Percentiles rank a stretch among this genome's conserved stretches.
Evolutionary conservation across 2,113 vertebrate genomes (phyloP).

Genomic region (Anseranas semipalmata): DNA sequence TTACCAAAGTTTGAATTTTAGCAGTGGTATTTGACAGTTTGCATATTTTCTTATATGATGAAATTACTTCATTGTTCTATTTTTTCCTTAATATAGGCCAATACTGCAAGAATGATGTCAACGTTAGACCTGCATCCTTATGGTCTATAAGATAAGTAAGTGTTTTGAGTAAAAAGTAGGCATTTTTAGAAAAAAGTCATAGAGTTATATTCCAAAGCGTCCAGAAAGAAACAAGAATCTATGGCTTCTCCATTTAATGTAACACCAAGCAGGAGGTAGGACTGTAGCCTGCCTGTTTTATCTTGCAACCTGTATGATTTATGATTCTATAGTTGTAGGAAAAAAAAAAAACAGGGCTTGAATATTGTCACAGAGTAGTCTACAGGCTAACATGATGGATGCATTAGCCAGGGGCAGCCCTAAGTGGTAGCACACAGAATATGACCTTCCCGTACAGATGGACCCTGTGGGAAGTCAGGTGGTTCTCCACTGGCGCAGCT

Average conservation of each 20-base stretch:
- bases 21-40: background rate
- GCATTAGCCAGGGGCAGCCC: background rate
- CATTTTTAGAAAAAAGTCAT: background rate
- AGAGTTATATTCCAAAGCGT: background rate
- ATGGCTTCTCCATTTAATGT: background rate
- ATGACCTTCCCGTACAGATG: background rate
- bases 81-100: background rate
- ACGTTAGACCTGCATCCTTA: background rate
- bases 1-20: background rate
- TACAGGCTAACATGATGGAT: background rate
- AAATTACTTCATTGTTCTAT: background rate
- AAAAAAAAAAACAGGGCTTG: background rate
- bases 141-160: background rate
- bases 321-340: background rate
- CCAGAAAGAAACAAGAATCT: background rate
- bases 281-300: background rate
- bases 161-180: background rate
- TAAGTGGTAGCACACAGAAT: background rate
- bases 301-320: background rate
- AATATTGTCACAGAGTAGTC: background rate
- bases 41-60: fast-evolving
- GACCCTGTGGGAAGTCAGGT: background rate
- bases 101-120: background rate
- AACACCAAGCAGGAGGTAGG: background rate
- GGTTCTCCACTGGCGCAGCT: background rate